Conservation (phyloP, 1,140 invertebrate species). For the Augochlora pura region DNA sequence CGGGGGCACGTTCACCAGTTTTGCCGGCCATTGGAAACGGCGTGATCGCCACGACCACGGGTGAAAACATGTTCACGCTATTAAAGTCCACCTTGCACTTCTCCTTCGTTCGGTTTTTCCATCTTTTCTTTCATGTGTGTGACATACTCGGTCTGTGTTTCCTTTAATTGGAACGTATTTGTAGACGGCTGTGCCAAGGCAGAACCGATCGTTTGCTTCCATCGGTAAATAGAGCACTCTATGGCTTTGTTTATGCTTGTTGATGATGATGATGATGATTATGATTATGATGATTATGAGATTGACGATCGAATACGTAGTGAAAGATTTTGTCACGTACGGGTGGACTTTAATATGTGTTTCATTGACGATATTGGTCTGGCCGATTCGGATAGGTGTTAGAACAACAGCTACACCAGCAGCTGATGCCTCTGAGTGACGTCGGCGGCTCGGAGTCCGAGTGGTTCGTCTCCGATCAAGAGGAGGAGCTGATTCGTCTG, state of each 20-base stretch:
- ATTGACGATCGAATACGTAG: constrained; percentile 31
- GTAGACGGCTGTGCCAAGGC: constrained; percentile 38
- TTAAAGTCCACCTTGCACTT: constrained; percentile 76
- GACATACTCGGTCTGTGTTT: constrained; percentile 34
- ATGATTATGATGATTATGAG: not conserved
- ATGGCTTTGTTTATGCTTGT: constrained; percentile 38
- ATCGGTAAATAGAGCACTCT: not conserved
- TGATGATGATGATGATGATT: constrained; percentile 18
- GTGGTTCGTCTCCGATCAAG: constrained; percentile 89
- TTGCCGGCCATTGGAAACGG: not conserved
- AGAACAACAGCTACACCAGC: constrained; percentile 76
- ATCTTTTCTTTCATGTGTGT: constrained; percentile 33
- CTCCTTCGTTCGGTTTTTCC: constrained; percentile 46
- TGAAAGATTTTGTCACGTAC: constrained; percentile 33
- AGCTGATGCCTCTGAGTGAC: constrained; percentile 74
- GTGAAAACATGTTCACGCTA: constrained; percentile 61
- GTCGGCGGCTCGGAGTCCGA: constrained; percentile 85
- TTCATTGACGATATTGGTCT: constrained; percentile 76
- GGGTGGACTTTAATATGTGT: constrained; percentile 75
- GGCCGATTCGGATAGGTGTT: constrained; percentile 74
- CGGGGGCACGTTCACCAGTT: not conserved
- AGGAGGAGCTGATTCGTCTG: constrained; percentile 89
- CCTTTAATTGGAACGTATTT: constrained; percentile 19
- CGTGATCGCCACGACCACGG: constrained; percentile 28
- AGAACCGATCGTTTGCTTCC: constrained; percentile 40